Conservation (phyloP, 2,888 invertebrate species). For the Cerastis rubricosa region DNA sequence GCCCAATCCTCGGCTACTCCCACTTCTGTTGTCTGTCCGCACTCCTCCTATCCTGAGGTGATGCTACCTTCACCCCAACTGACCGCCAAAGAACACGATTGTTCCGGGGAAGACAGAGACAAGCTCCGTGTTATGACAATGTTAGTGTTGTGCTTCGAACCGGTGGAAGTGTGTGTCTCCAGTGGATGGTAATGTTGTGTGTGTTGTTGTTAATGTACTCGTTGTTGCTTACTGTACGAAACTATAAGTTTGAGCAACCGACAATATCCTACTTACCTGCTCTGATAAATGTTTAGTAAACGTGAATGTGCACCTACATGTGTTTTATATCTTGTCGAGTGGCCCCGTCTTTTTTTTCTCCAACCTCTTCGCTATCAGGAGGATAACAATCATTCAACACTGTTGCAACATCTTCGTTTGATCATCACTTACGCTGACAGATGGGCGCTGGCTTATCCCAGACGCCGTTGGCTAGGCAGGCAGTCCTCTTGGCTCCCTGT, state of each 20-base stretch:
- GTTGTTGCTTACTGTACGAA: not conserved
- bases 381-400: not conserved
- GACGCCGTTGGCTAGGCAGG: slow-evolving; percentile 94
- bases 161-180: not conserved
- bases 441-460: slow-evolving; percentile 95
- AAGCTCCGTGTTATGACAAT: not conserved
- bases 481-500: slow-evolving; percentile 92
- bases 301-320: not conserved
- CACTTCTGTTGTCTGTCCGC: too few species aligned
- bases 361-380: not conserved
- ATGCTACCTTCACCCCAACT: not conserved
- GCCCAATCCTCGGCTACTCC: not conserved
- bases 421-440: slow-evolving; percentile 91
- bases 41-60: not conserved
- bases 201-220: not conserved
- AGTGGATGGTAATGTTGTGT: not conserved
- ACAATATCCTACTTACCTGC: not conserved
- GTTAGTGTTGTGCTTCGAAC: not conserved
- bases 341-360: not conserved
- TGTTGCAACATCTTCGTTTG: not conserved
- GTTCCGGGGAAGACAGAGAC: not conserved
- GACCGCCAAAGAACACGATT: not conserved
- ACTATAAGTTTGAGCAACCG: not conserved
- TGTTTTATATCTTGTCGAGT: not conserved
- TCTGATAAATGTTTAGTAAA: not conserved